phyloP scores from a whole-genome alignment of 2,888 invertebrate species.

The Folsomia candida region DNA sequence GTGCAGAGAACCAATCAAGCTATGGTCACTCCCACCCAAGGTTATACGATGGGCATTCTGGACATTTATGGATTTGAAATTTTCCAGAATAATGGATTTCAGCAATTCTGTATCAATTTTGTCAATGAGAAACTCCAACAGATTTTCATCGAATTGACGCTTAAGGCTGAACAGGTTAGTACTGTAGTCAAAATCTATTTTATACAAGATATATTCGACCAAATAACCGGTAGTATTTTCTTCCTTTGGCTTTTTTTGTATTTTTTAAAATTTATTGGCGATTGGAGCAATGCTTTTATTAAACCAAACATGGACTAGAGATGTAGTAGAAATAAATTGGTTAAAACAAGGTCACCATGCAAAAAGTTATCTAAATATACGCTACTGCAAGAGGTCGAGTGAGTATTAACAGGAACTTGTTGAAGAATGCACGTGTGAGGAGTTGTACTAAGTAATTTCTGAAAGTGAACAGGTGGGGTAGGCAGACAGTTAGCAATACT shows the following conservation, averaged over 20 bases:
- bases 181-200: slow-evolving; percentile 1
- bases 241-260: not conserved
- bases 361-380: too few relatives aligned
- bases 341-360: not conserved
- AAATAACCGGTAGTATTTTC: too few relatives aligned
- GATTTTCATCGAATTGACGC: slow-evolving; percentile 68
- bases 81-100: slow-evolving; percentile 67
- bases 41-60: slow-evolving; percentile 63
- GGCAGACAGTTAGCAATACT: not conserved
- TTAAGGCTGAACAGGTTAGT: slow-evolving; percentile 67
- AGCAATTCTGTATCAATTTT: slow-evolving; percentile 64
- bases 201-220: too few relatives aligned
- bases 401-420: not conserved
- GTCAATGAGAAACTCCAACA: slow-evolving; percentile 71
- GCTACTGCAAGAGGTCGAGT: too few relatives aligned
- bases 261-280: not conserved
- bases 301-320: not conserved
- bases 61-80: slow-evolving; percentile 73
- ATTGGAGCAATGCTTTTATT: not conserved
- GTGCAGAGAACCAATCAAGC: slow-evolving; percentile 64
- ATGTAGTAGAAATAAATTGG: not conserved
- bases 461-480: not conserved
- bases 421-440: not conserved
- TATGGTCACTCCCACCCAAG: slow-evolving; percentile 59
- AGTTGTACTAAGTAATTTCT: not conserved